Base-by-base conservation (phyloP, 2,797 vertebrate genomes). In the Euphonia xanthogaster region DNA sequence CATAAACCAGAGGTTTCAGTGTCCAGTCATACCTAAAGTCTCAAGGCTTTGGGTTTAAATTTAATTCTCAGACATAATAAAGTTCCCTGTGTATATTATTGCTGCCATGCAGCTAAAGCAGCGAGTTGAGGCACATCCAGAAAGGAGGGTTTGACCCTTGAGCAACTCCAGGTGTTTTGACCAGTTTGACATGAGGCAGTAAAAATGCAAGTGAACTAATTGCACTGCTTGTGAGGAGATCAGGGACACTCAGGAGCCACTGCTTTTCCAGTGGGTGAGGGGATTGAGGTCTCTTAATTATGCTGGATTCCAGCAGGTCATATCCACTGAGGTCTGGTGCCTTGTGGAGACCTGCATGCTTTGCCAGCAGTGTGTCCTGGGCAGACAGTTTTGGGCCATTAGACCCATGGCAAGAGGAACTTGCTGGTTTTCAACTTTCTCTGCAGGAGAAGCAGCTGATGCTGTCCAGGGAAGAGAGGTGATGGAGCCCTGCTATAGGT, bases 21-120 rank as follows among this genome's bases (percentile, higher is more conserved):
- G 60, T 86, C 53, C 57, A 40, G 7, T 55, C 39, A 8, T 86
- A 57, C n/a, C 22, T 88, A 6, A 33, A 63, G 18, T 68, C 74
- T 93, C 71, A 86, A 86, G 65, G 60, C 39, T 83, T 94, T 45
- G 20, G 6, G 31, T 67, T 84, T 77, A 87, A 87, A 62, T 78
- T 73, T 86, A 35, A 30, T 91, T 91, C 67, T 95, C 86, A 92
- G 93, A 60, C 31, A 11, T 76, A 25, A 78, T 84, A 25, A 93
- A 81, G 67, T 66, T 93, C 23, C 58, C 33, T 2, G 0, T 45
- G 9, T 23, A 16, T 23, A 7, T 87, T 63, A 60, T 45, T 89
- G 42, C 48, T 75, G 57, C 40, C 0, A 1, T 25, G 35, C 45
- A 80, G 48, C 47, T 79, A 28, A 76, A 85, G n/a, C 67, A 79